Base-by-base conservation (phyloP, 2,888 invertebrate genomes). In the Trichacis sp. region DNA sequence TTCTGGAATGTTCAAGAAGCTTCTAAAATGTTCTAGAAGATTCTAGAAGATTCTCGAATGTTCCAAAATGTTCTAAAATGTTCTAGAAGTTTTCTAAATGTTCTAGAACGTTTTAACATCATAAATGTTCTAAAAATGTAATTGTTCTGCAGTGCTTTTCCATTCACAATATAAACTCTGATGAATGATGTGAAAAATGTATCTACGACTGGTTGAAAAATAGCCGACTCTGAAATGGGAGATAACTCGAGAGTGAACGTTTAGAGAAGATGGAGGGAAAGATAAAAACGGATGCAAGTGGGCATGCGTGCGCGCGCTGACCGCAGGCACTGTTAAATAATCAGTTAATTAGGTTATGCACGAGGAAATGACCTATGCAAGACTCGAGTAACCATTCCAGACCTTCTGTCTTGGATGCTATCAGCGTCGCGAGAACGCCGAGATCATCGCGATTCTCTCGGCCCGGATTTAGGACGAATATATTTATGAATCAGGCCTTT, bases 281-380 rank as follows among this genome's bases (percentile, higher is more conserved):
- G 36, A 47, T 60, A 51, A 20, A 20, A 45, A 45, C 45, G 45
- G 45, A 18, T 45, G 20, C 45, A 30, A 12, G 30, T 43, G 43
- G 18, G 54, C 42, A 29, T 55, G 50, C 47, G 49, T 43, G 49
- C 48, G 62, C 56, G 50, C 64, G 54, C 15, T 54, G 57, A 56
- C 62, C 58, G 51, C 68, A 49, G 58, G 57, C 47, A 54, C 55
- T 73, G 76, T 83, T 82, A 75, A 80, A 79, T 83, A 83, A 83
- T 80, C 81, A 72, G 73, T 76, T 81, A 83, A 83, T 83, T 81
- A 73, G 81, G 81, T 81, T 83, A 78, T 75, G 80, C 79, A 82
- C 75, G 80, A 82, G 81, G 82, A 82, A 83, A 77, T 80, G 78
- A 78, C 78, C 80, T 78, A 77, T 77, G 79, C 73, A 69, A 76